Base-by-base conservation (phyloP, 2,113 vertebrate genomes). In the Ophiodon elongatus region DNA sequence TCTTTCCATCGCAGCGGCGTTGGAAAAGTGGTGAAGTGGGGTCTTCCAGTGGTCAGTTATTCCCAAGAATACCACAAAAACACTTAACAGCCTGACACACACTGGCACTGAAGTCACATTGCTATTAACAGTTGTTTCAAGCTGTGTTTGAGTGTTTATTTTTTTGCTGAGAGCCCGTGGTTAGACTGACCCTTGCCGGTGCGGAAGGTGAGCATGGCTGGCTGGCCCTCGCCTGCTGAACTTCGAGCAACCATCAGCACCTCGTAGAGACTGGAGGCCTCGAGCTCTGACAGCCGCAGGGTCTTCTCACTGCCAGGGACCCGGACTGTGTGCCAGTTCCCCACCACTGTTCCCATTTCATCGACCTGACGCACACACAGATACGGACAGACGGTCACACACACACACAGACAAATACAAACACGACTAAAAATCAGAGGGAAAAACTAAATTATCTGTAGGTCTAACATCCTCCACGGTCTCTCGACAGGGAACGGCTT, bases 171-270 rank as follows among this genome's bases (percentile, higher is more conserved):
- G 25, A 27, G 29, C 29, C 23, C 0, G 65, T 1, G 25, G 35
- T 45, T 7, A 31, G 27, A 31, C 96, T 92, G 60, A 98, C 98
- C 98, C 92, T 97, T 99, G 94, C 97, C 97, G 1, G 98, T 99
- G 69, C 98, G 97, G 84, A 99, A 99, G 0, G 98, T 99, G 52
- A 99, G 97, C 98, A 99, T 99, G 78, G 98, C 98, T 0, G 98
- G 97, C 73, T 99, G 98, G 0, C 98, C 98, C 59, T 99, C 97
- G 0, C 98, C 98, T 0, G 95, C 97, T 0, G 95, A 82, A 0
- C 95, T 99, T 37, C 98, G 95, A 1, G 98, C 98, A 73, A 99
- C 98, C 98, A 99, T 99, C 72, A 99, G 84, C 8, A 99, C 98
- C 62, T 99, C 98, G 0, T 99, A 99, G 10, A 99, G 96, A 87